These are phyloP conservation scores for Oxyruncus cristatus DNA, from an alignment of 2,113 vertebrate genomes.

Conservation along the genomic window DNA sequence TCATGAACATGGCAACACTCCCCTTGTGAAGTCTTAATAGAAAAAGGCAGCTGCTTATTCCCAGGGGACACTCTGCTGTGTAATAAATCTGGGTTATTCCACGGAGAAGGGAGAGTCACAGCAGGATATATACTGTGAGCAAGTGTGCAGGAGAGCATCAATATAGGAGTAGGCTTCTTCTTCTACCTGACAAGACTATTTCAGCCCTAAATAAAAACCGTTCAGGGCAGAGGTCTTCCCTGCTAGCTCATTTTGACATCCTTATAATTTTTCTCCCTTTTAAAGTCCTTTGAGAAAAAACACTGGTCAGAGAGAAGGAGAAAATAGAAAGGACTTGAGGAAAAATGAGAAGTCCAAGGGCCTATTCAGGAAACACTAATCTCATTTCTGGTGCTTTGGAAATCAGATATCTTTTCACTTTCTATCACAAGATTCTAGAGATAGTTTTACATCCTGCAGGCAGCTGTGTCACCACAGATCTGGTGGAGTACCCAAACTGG, in stretches of 20 bases:
- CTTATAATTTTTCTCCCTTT: not conserved
- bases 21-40: not conserved
- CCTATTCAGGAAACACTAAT: not conserved
- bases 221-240: not conserved
- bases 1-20: not conserved
- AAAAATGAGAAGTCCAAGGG: not conserved
- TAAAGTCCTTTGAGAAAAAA: not conserved
- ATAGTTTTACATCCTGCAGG: not conserved
- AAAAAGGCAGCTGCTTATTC: not conserved
- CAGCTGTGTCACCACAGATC: not conserved
- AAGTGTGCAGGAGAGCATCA: not conserved
- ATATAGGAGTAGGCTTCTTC: not conserved
- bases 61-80: not conserved
- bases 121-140: not conserved
- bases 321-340: not conserved
- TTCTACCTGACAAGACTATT: not conserved
- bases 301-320: not conserved
- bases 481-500: not conserved
- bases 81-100: not conserved
- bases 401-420: not conserved
- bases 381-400: not conserved
- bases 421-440: not conserved
- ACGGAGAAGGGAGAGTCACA: not conserved
- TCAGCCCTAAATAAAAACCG: not conserved
- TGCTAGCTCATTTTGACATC: not conserved